Conservation (phyloP, 2,888 invertebrate genomes). For the Tethea ocularis region DNA sequence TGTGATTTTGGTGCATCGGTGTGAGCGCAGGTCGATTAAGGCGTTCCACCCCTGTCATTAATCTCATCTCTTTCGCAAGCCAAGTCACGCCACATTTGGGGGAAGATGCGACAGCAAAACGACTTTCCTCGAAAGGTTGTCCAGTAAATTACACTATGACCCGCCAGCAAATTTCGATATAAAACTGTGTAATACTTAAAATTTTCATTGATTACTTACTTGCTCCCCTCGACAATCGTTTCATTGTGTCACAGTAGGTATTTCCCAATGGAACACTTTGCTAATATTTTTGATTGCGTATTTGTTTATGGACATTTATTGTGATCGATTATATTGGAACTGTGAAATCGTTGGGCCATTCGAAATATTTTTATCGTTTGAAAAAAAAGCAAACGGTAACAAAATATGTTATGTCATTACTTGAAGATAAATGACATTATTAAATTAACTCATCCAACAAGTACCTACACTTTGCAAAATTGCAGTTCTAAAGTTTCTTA, state of each 20-base stretch:
- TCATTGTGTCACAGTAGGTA: constrained; percentile 26
- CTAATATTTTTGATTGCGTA: constrained; percentile 29
- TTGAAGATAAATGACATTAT: no score
- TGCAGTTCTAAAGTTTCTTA: no score
- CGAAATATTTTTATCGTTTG: neutral
- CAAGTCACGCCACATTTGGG: constrained; percentile 62
- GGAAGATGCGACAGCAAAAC: constrained; percentile 42
- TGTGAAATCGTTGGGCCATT: constrained; percentile 10
- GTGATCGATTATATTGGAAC: constrained; percentile 7
- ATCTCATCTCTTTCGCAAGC: constrained; percentile 72
- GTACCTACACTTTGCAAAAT: no score
- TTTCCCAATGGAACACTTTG: constrained; percentile 29
- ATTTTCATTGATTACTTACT: constrained; percentile 31
- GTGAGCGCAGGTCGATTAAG: constrained; percentile 46
- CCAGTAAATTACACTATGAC: constrained; percentile 53
- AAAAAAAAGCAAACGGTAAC: neutral
- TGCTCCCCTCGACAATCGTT: constrained; percentile 33
- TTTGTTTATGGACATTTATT: constrained; percentile 8
- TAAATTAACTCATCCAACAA: no score
- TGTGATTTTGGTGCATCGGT: constrained; percentile 35
- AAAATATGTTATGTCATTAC: no score
- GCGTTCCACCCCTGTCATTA: constrained; percentile 71
- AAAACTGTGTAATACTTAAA: constrained; percentile 26
- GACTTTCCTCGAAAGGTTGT: constrained; percentile 54
- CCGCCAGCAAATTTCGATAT: constrained; percentile 42